Conservation (phyloP, 2,888 invertebrate species). For the Adelognathus sp. region DNA sequence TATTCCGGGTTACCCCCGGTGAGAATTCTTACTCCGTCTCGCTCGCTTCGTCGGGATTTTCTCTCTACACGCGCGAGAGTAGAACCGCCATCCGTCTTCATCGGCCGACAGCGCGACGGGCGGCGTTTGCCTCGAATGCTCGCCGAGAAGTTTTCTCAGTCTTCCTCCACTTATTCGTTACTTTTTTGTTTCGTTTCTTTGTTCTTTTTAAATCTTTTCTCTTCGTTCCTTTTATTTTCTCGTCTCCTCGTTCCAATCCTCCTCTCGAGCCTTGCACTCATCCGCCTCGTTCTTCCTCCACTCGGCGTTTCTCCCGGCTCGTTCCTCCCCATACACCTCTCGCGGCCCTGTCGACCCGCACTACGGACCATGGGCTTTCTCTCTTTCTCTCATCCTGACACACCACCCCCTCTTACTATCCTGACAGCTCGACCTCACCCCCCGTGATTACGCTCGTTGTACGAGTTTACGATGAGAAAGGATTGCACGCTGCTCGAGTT, state of each 20-base stretch:
- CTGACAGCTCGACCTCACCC: slow-evolving; percentile 49
- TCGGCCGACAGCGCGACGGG: slow-evolving; percentile 81
- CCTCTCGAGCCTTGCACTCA: slow-evolving; percentile 55
- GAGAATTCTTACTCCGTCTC: slow-evolving; percentile 59
- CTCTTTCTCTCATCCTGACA: slow-evolving; percentile 35
- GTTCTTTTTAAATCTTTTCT: slow-evolving; percentile 16
- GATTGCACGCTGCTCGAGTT: slow-evolving; percentile 37
- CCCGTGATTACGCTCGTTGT: slow-evolving; percentile 49
- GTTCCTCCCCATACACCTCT: slow-evolving; percentile 70
- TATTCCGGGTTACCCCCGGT: slow-evolving; percentile 55
- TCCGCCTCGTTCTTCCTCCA: slow-evolving; percentile 65
- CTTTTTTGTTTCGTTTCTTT: slow-evolving; percentile 48
- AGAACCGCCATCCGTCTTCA: slow-evolving; percentile 81
- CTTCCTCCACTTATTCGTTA: slow-evolving; percentile 71
- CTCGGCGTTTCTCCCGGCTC: slow-evolving; percentile 43
- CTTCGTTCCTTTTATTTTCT: slow-evolving; percentile 60
- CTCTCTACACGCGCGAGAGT: slow-evolving; percentile 63
- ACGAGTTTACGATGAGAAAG: slow-evolving; percentile 29
- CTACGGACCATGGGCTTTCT: slow-evolving; percentile 44
- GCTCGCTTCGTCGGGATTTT: slow-evolving; percentile 62
- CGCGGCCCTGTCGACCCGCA: slow-evolving; percentile 64
- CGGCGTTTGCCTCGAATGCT: slow-evolving; percentile 81
- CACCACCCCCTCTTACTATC: slow-evolving; percentile 51
- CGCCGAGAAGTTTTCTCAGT: slow-evolving; percentile 79
- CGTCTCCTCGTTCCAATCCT: slow-evolving; percentile 51